Evolutionary conservation across 1,140 invertebrate species (phyloP).

Genomic region (Hetaerina americana): DNA sequence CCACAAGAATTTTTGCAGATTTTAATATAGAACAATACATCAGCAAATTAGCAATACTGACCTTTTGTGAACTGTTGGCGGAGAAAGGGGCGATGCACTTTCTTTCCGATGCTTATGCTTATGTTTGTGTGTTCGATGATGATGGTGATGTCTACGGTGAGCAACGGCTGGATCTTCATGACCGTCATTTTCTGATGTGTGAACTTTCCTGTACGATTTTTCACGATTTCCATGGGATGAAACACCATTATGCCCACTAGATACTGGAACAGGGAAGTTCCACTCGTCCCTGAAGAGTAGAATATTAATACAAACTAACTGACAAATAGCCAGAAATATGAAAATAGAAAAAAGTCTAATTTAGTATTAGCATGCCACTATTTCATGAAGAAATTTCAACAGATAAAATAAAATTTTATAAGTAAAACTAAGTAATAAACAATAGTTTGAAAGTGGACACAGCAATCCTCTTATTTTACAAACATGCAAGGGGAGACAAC

Average conservation of each 20-base stretch:
- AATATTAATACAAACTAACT: too few relatives aligned
- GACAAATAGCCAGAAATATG: too few relatives aligned
- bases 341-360: too few relatives aligned
- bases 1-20: too few relatives aligned
- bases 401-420: too few relatives aligned
- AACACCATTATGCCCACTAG: not conserved
- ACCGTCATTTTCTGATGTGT: not conserved
- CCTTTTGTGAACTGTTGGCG: not conserved
- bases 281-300: not conserved
- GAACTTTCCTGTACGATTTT: not conserved
- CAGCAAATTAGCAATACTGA: not conserved
- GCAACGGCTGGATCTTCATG: not conserved
- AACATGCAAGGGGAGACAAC: too few relatives aligned
- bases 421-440: too few relatives aligned
- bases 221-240: not conserved
- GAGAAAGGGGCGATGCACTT: not conserved
- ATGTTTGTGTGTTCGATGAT: not conserved
- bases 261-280: not conserved
- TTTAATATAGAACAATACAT: too few relatives aligned
- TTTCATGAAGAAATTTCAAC: too few relatives aligned
- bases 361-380: too few relatives aligned
- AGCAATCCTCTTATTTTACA: too few relatives aligned
- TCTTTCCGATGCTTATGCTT: not conserved
- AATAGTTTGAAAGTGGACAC: too few relatives aligned
- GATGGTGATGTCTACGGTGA: not conserved